Percentiles rank a stretch among this genome's conserved stretches.
phyloP scores from a whole-genome alignment of 2,113 vertebrate genomes.

The Agelaius phoeniceus region DNA sequence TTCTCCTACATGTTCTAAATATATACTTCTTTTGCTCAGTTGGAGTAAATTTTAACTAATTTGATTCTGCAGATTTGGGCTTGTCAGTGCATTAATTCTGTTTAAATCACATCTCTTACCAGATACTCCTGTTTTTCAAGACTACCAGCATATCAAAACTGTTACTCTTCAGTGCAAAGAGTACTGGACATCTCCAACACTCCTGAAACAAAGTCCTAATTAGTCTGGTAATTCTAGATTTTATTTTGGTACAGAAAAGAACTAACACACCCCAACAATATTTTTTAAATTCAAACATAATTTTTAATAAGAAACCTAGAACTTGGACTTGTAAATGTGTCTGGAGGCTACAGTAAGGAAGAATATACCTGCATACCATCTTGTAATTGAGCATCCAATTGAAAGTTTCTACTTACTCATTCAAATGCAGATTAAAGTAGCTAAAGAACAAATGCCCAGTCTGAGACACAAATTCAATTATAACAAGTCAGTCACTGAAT shows the following conservation, averaged over 20 bases:
- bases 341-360: background rate
- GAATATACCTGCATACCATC: background rate
- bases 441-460: constrained; percentile 6
- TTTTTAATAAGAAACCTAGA: background rate
- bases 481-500: constrained; percentile 22
- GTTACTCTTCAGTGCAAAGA: background rate
- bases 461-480: constrained; percentile 54
- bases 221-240: background rate
- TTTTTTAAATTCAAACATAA: background rate
- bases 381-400: constrained; percentile 46
- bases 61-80: background rate
- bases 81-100: background rate
- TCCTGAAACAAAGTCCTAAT: background rate
- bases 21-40: background rate
- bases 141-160: background rate
- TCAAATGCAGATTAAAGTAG: constrained; percentile 54
- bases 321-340: background rate
- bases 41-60: background rate
- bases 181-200: background rate
- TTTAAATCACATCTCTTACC: background rate
- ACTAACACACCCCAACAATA: accelerated
- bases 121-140: background rate
- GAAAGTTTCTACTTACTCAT: constrained; percentile 24
- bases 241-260: background rate
- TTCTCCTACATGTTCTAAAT: background rate